These are phyloP conservation scores for Andrena marginata DNA, from an alignment of 2,888 invertebrate species.

Conservation along the genomic window DNA sequence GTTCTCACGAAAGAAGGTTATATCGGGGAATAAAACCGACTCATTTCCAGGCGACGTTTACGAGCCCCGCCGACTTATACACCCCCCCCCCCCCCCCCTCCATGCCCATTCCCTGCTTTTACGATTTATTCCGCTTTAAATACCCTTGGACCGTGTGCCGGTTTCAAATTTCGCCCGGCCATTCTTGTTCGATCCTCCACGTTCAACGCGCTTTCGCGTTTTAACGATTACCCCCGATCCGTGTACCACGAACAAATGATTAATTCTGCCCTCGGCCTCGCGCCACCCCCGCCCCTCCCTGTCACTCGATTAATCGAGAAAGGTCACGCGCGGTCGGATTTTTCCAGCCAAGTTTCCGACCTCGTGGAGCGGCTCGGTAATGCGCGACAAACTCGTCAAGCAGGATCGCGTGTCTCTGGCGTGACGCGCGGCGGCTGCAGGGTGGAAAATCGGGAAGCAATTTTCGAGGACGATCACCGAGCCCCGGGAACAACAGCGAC, in stretches of 20 bases:
- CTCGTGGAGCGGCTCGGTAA: not conserved
- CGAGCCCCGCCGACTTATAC: slow-evolving; percentile 45
- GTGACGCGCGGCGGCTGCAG: not conserved
- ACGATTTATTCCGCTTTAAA: slow-evolving; percentile 59
- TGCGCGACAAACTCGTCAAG: slow-evolving; percentile 9
- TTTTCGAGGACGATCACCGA: slow-evolving; percentile 11
- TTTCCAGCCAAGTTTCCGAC: not conserved
- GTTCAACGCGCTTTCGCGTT: slow-evolving; percentile 15
- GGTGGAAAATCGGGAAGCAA: slow-evolving; percentile 22
- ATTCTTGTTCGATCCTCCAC: slow-evolving; percentile 36
- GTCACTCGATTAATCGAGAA: slow-evolving; percentile 29
- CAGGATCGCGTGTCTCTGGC: slow-evolving; percentile 4
- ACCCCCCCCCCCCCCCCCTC: too few species aligned
- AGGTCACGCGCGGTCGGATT: slow-evolving; percentile 19
- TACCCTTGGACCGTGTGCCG: slow-evolving; percentile 39
- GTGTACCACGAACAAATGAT: slow-evolving; percentile 12
- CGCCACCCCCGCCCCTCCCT: not conserved
- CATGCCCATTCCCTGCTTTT: slow-evolving; percentile 38
- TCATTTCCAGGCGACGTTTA: slow-evolving; percentile 56
- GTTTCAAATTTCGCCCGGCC: slow-evolving; percentile 47
- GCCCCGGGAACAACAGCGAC: not conserved
- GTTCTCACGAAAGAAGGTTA: slow-evolving; percentile 62
- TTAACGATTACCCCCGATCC: slow-evolving; percentile 44
- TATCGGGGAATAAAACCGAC: slow-evolving; percentile 53
- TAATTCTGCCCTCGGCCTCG: slow-evolving; percentile 5